Conservation (phyloP, 2,113 vertebrate genomes). For the Arizona elegans region DNA sequence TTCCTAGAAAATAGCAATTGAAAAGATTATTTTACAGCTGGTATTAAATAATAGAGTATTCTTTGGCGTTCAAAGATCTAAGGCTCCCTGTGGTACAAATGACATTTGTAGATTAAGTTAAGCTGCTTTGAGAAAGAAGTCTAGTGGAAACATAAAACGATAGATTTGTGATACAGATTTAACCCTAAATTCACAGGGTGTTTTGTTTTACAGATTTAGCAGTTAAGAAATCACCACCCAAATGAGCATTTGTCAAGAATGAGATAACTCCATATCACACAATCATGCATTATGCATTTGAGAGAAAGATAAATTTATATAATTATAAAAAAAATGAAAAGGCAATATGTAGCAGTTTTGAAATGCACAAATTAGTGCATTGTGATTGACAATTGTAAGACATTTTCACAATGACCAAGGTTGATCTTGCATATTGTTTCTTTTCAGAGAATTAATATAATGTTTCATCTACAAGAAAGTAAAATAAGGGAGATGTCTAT, state of each 20-base stretch:
- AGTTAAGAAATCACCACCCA: background rate
- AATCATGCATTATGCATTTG: background rate
- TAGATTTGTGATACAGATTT: slow-evolving; percentile 45
- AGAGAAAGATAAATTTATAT: background rate
- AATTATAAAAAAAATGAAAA: background rate
- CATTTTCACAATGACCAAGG: background rate
- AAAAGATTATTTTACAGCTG: slow-evolving; percentile 66
- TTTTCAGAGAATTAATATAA: background rate
- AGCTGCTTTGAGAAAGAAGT: slow-evolving; percentile 42
- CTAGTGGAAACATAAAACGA: slow-evolving; percentile 6
- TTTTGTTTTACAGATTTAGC: slow-evolving; percentile 36
- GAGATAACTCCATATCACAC: background rate
- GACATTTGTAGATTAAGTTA: slow-evolving; percentile 68
- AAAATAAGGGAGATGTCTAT: background rate
- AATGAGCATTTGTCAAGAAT: background rate
- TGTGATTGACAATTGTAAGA: background rate
- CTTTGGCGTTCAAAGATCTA: slow-evolving; percentile 57
- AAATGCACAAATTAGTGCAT: background rate
- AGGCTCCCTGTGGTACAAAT: slow-evolving; percentile 59
- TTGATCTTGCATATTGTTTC: background rate
- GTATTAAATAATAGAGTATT: slow-evolving; percentile 65
- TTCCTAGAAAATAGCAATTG: slow-evolving; percentile 61
- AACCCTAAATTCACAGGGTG: slow-evolving; percentile 32
- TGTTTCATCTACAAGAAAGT: background rate
- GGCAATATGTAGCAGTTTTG: background rate